Percentiles rank a stretch among this genome's conserved stretches.
Evolutionary conservation across 2,113 vertebrate species (phyloP).

Genomic region (Leucopsar rothschildi): DNA sequence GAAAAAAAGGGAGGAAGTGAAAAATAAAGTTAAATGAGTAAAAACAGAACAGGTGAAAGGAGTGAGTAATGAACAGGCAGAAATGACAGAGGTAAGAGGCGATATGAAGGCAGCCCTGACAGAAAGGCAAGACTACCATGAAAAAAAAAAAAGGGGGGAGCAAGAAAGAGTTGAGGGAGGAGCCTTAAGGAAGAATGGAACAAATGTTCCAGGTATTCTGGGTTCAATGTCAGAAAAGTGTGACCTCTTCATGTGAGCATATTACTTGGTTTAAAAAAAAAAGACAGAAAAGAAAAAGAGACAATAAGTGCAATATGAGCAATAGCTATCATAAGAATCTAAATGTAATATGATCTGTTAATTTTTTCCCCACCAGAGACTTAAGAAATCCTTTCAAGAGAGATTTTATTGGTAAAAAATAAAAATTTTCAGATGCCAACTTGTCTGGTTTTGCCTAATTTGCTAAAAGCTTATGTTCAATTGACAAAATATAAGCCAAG

Average conservation of each 20-base stretch:
- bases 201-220: background rate
- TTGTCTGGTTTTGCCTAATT: background rate
- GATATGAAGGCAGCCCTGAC: background rate
- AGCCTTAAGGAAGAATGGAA: background rate
- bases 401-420: background rate
- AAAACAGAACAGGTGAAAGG: background rate
- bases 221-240: background rate
- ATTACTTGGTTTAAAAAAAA: background rate
- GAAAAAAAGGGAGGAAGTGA: background rate
- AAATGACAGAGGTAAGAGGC: background rate
- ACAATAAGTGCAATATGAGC: background rate
- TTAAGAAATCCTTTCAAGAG: background rate
- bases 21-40: background rate
- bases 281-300: background rate
- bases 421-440: background rate
- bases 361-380: background rate
- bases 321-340: background rate
- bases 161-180: background rate
- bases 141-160: background rate
- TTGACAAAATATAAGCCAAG: conserved; percentile 27
- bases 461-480: background rate
- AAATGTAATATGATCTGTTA: background rate
- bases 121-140: background rate
- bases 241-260: background rate
- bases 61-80: background rate